Percentiles rank a stretch among this genome's conserved stretches.
Evolutionary conservation across 2,888 invertebrate species (phyloP).

Genomic region (Morinoia aosen): DNA sequence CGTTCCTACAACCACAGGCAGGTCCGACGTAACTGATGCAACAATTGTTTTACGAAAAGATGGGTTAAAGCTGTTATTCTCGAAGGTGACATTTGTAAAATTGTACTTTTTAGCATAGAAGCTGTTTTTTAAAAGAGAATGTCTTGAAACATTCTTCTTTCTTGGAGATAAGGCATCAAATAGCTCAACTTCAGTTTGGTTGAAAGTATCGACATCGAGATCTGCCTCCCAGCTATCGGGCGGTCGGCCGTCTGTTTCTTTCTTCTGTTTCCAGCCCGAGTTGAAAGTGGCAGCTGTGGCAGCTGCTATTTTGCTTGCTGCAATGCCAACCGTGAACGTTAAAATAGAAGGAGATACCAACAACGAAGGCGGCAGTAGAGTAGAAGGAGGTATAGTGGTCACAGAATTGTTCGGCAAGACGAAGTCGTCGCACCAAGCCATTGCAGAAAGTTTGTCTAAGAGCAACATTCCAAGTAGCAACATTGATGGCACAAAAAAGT

Average conservation of each 20-base stretch:
- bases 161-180: neutral
- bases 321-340: neutral
- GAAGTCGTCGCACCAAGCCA: neutral
- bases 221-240: neutral
- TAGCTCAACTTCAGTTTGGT: neutral
- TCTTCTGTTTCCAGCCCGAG: neutral
- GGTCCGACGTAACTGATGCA: neutral
- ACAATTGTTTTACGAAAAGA: neutral
- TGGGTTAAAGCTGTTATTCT: neutral
- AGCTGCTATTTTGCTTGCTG: neutral
- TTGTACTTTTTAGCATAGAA: neutral
- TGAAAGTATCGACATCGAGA: neutral
- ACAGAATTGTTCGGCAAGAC: neutral
- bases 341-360: neutral
- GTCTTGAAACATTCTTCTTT: neutral
- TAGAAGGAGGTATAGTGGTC: neutral
- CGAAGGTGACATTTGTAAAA: neutral
- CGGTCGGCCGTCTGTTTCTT: neutral
- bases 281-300: neutral
- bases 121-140: neutral
- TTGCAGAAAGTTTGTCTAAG: neutral
- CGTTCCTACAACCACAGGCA: neutral
- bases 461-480: neutral
- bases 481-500: neutral
- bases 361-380: conserved; percentile 24